Evolutionary conservation across 1,140 invertebrate species (phyloP), one percentile per base, ranked within the genome.

Genomic region (Adoxophyes honmai): DNA sequence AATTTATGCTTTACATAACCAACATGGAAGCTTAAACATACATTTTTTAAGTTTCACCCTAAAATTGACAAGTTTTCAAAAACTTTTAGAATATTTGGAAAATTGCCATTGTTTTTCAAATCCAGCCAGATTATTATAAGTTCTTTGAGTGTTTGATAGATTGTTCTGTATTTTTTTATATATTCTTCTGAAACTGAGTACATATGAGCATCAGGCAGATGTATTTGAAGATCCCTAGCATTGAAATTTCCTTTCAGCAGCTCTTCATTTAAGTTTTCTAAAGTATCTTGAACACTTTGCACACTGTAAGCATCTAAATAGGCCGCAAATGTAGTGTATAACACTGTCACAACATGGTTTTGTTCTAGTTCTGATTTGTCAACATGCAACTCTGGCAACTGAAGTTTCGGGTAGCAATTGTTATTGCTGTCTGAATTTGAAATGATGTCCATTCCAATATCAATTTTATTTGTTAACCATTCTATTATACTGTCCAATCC

Each of bases 261-360:
- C 38, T 70, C 21, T 35, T 76, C 48, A 65, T 81, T 81, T 21
- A 83, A 57, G 16, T 15, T 37, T 33, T 78, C 60, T 44, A 78
- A 66, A 11, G 62, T 78, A 52, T 78, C 66, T 69, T 77, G 71
- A 18, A 83, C 56, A 34, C 52, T 34, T 59, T 70, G 55, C 10
- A 86, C 59, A 70, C 61, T 75, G 38, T 75, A 83, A 14, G 73
- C 62, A 57, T 83, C 73, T 48, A 86, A 64, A 64, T 73, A 83
- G 8, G 80, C 74, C 34, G 75, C 62, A 11, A 86, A 60, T 51
- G 71, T 69, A 11, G 78, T 66, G 55, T 71, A 83, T 16, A 85
- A 56, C 7, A 58, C 35, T 13, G 61, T 60, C n/a, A 76, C 59
- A 18, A 79, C 44, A 58, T 69, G 52, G 57, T 55, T 68, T 38